Conservation (phyloP, 2,888 invertebrate species). For the Agriopis leucophaearia region DNA sequence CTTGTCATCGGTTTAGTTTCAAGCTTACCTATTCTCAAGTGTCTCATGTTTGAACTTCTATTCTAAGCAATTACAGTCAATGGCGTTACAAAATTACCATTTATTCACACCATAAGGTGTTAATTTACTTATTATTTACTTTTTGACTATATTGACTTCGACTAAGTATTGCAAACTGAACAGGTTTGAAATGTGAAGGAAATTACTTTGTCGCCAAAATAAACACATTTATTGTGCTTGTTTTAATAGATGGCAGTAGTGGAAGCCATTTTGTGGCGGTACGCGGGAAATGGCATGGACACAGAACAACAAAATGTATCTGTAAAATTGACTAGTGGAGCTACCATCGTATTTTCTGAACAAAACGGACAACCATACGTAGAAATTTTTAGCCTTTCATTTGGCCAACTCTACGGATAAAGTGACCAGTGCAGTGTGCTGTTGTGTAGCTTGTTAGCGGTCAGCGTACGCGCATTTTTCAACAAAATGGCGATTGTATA, state of each 20-base stretch:
- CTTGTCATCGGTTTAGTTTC: slow-evolving; percentile 55
- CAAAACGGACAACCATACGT: not conserved
- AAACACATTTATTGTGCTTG: slow-evolving; percentile 59
- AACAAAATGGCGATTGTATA: slow-evolving; percentile 61
- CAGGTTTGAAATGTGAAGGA: slow-evolving; percentile 56
- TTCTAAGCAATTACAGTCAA: slow-evolving; percentile 64
- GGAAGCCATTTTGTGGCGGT: slow-evolving; percentile 60
- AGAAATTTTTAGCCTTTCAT: not conserved
- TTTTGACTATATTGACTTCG: too few species aligned
- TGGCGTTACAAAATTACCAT: slow-evolving; percentile 61
- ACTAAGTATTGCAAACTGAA: slow-evolving; percentile 57
- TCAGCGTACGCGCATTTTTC: slow-evolving; percentile 62
- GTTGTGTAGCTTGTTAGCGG: slow-evolving; percentile 61
- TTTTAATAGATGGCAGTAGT: slow-evolving; percentile 60
- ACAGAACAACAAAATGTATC: not conserved
- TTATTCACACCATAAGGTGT: slow-evolving; percentile 65
- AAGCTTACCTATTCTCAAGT: slow-evolving; percentile 48
- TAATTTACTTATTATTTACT: slow-evolving; percentile 70
- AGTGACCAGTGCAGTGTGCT: not conserved
- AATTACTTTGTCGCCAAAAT: slow-evolving; percentile 60
- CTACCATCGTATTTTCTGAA: not conserved
- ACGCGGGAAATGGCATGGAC: not conserved
- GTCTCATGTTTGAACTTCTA: slow-evolving; percentile 48
- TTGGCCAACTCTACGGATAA: not conserved
- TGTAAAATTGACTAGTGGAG: not conserved